phyloP scores from a whole-genome alignment of 2,888 invertebrate genomes.

The Phyllotreta striolata region DNA sequence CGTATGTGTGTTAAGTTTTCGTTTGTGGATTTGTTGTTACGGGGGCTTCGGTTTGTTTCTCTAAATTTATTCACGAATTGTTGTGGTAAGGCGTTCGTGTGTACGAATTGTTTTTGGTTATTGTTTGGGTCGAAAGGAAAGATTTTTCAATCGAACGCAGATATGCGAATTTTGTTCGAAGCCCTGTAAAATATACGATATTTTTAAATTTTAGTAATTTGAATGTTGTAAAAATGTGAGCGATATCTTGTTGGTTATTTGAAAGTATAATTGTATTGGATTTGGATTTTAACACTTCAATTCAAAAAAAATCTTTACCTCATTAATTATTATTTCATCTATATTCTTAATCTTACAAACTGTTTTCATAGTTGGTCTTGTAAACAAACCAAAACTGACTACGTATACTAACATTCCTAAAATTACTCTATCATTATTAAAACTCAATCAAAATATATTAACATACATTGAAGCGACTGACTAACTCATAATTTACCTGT shows the following conservation, averaged over 20 bases:
- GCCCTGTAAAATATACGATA: too few species aligned
- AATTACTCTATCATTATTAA: background rate
- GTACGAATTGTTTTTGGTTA: background rate
- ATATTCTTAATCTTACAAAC: too few species aligned
- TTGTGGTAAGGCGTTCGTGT: background rate
- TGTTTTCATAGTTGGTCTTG: background rate
- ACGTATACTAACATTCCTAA: too few species aligned
- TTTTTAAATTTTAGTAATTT: too few species aligned
- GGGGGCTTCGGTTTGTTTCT: background rate
- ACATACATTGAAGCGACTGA: constrained; percentile 2
- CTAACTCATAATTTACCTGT: background rate
- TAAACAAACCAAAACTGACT: background rate
- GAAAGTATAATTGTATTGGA: too few species aligned
- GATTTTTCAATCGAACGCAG: too few species aligned
- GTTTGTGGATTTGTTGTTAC: background rate
- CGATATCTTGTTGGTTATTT: too few species aligned
- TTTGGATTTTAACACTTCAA: too few species aligned
- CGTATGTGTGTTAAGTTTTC: constrained; percentile 1
- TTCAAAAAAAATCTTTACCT: too few species aligned
- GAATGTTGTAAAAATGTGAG: too few species aligned
- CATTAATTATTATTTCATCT: too few species aligned
- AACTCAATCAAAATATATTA: constrained; percentile 4
- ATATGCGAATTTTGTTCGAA: too few species aligned
- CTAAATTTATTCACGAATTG: background rate
- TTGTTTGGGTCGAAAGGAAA: background rate